Evolutionary conservation across 2,888 invertebrate species (phyloP).

Genomic region (Brachyptera risi): DNA sequence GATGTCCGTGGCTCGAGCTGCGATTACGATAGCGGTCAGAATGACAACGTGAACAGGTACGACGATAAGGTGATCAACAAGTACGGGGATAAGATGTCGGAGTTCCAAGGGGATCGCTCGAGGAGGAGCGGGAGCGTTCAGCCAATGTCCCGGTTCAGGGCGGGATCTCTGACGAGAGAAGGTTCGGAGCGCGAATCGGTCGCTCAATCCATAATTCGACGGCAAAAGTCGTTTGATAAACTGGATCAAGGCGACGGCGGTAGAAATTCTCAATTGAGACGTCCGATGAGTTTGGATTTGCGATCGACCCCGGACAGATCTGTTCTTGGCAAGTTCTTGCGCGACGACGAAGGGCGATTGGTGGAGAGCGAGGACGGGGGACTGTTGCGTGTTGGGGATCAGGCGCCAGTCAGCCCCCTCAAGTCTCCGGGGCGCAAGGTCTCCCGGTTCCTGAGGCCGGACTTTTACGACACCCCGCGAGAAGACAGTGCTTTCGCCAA

Average conservation of each 20-base stretch:
- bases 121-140: background rate
- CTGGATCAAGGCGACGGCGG: background rate
- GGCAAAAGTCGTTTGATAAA: background rate
- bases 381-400: background rate
- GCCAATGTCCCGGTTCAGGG: background rate
- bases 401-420: background rate
- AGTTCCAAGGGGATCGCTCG: background rate
- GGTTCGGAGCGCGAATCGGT: too few relatives aligned
- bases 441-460: slow-evolving; percentile 71
- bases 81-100: background rate
- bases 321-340: background rate
- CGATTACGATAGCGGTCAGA: too few relatives aligned
- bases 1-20: background rate
- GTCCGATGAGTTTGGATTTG: background rate
- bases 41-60: background rate
- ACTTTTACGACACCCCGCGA: slow-evolving; percentile 67
- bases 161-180: too few relatives aligned
- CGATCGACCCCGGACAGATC: background rate
- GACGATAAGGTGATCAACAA: background rate
- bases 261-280: too few relatives aligned
- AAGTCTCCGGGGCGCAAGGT: slow-evolving; percentile 50
- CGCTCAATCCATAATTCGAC: background rate
- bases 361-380: too few relatives aligned
- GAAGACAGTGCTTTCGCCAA: slow-evolving; percentile 62
- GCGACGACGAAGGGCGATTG: background rate